Evolutionary conservation across 1,140 invertebrate species (phyloP).

Genomic region (Ooceraea biroi): DNA sequence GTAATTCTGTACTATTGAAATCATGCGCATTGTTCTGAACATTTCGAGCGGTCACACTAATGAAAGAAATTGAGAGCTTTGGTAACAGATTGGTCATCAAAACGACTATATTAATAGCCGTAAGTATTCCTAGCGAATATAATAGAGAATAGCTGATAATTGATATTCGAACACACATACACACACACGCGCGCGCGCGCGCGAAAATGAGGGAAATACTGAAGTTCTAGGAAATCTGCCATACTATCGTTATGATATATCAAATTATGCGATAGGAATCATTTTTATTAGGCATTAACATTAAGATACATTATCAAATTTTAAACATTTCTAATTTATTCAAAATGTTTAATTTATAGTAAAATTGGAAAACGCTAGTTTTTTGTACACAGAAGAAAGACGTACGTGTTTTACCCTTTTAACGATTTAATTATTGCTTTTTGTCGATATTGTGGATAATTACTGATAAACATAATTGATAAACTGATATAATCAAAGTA

Average conservation of each 20-base stretch:
- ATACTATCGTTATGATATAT: background rate
- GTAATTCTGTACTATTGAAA: slow-evolving; percentile 60
- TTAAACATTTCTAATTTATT: background rate
- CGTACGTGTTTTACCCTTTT: too few species aligned
- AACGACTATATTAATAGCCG: slow-evolving; percentile 9
- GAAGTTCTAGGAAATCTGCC: background rate
- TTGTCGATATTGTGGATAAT: too few species aligned
- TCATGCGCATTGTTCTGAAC: slow-evolving; percentile 59
- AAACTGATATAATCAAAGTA: too few species aligned
- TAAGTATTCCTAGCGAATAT: background rate
- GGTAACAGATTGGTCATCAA: slow-evolving; percentile 15
- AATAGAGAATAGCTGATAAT: slow-evolving; percentile 11
- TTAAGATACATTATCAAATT: too few species aligned
- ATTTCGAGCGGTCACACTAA: slow-evolving; percentile 35
- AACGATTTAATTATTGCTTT: too few species aligned
- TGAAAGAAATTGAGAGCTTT: slow-evolving; percentile 58
- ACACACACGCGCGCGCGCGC: background rate
- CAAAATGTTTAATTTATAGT: too few species aligned
- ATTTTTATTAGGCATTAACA: background rate
- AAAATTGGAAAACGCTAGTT: too few species aligned
- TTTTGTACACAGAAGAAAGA: too few species aligned
- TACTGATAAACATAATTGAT: too few species aligned
- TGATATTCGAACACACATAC: background rate
- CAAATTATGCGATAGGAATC: background rate
- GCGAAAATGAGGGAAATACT: background rate